Evolutionary conservation across 2,113 vertebrate genomes (phyloP).

Genomic region (Ranitomeya imitator): DNA sequence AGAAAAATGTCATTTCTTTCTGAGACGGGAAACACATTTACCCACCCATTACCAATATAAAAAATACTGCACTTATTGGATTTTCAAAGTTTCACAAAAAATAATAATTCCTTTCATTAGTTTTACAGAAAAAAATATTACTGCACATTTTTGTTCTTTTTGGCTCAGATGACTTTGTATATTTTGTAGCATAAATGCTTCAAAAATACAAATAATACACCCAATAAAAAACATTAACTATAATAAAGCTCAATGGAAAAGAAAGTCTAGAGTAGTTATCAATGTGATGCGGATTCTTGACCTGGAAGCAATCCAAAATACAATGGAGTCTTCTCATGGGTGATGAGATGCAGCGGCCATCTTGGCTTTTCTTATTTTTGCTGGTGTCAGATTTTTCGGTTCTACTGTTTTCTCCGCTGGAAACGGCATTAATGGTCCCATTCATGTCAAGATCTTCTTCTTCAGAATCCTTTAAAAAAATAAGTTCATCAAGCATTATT

Average conservation of each 20-base stretch:
- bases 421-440: constrained; percentile 77
- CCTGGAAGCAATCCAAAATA: constrained; percentile 77
- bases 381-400: constrained; percentile 66
- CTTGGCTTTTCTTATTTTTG: constrained; percentile 68
- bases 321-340: constrained; percentile 74
- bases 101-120: neutral
- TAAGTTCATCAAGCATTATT: constrained; percentile 34
- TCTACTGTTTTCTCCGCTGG: constrained; percentile 69
- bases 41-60: neutral
- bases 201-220: constrained; percentile 91
- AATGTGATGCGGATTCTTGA: constrained; percentile 90
- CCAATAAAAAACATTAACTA: constrained; percentile 91
- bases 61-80: neutral
- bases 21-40: neutral
- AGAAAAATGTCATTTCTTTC: neutral
- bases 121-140: neutral
- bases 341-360: constrained; percentile 67
- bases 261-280: constrained; percentile 88
- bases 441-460: constrained; percentile 75
- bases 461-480: constrained; percentile 60
- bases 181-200: constrained; percentile 44
- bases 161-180: neutral
- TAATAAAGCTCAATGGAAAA: constrained; percentile 85
- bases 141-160: neutral
- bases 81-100: neutral